Evolutionary conservation across 2,888 invertebrate genomes (phyloP).

Genomic region (Saturnia pavonia): DNA sequence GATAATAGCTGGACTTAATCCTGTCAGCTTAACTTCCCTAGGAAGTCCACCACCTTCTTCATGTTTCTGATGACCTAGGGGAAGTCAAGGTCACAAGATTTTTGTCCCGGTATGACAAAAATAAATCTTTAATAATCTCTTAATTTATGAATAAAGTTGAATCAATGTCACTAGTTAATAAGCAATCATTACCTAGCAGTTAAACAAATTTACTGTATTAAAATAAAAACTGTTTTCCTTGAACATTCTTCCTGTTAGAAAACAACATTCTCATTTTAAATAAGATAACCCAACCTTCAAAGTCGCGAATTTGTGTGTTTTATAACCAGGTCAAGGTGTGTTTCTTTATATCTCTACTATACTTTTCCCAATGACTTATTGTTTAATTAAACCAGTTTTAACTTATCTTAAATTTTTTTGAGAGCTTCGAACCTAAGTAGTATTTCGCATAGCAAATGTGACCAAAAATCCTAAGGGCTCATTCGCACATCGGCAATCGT

Average conservation of each 20-base stretch:
- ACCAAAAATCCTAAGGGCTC: no score
- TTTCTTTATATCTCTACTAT: slow-evolving; percentile 10
- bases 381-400: slow-evolving; percentile 8
- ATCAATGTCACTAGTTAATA: not conserved
- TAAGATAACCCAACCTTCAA: slow-evolving; percentile 13
- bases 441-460: no score
- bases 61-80: not conserved
- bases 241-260: slow-evolving; percentile 11
- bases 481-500: no score
- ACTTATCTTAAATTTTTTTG: not conserved
- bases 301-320: slow-evolving; percentile 8
- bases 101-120: not conserved
- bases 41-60: not conserved
- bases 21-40: not conserved
- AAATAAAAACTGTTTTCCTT: slow-evolving; percentile 6
- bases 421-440: not conserved
- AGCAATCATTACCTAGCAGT: not conserved
- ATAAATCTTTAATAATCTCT: not conserved
- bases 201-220: slow-evolving; percentile 1
- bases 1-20: not conserved
- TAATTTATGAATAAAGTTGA: not conserved
- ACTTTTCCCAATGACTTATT: not conserved
- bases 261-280: slow-evolving; percentile 15
- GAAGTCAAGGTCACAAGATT: no score
- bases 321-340: slow-evolving; percentile 11